Percentiles rank a stretch among this genome's conserved stretches.
Conservation (phyloP, 2,113 vertebrate genomes). For the Rhinolophus ferrumequinum region DNA sequence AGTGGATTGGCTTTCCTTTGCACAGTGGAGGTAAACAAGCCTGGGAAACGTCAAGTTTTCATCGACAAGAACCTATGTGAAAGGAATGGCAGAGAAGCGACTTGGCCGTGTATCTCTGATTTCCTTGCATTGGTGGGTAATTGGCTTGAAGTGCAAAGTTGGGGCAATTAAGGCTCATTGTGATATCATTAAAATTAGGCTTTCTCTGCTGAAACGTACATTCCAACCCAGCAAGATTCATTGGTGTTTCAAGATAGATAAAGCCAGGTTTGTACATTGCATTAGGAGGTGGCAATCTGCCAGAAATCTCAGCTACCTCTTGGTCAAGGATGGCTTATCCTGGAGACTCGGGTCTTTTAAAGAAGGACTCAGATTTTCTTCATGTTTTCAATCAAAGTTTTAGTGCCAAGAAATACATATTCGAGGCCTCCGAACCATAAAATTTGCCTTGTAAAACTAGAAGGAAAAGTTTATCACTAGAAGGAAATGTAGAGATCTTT, state of each 20-base stretch:
- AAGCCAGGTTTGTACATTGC: conserved; percentile 44
- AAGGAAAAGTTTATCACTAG: neutral
- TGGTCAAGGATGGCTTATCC: neutral
- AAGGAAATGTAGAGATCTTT: neutral
- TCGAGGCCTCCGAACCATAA: conserved; percentile 26
- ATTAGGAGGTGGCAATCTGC: neutral
- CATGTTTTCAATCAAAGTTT: neutral
- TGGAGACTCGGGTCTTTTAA: conserved; percentile 11
- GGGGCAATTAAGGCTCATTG: neutral
- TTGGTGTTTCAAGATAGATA: conserved; percentile 1
- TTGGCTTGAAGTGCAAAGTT: conserved; percentile 2
- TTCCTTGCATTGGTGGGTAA: neutral
- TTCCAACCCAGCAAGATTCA: neutral
- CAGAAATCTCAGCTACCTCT: conserved; percentile 16
- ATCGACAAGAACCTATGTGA: neutral
- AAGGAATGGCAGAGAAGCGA: neutral
- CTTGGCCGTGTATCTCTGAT: neutral
- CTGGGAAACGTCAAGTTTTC: neutral
- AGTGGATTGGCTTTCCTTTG: neutral
- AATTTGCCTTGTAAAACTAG: conserved; percentile 24
- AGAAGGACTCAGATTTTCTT: neutral
- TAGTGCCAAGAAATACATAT: neutral
- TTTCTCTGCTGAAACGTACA: neutral
- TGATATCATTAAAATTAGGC: neutral
- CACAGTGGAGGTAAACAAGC: neutral